These are phyloP conservation scores for Phainopepla nitens DNA, from an alignment of 2,113 vertebrate genomes.

Conservation along the genomic window DNA sequence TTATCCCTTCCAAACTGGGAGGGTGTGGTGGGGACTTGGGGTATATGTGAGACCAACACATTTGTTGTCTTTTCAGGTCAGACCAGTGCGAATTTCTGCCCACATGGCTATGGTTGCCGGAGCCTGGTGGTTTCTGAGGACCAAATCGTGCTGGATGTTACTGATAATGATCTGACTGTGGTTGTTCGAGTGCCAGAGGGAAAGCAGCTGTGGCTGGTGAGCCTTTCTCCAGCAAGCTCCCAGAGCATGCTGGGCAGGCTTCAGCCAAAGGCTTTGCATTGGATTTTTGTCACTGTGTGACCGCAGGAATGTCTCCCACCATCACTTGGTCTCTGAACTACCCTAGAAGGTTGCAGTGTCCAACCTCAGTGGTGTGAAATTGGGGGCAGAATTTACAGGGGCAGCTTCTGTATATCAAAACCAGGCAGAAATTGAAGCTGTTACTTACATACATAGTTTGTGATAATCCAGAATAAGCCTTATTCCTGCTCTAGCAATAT, in stretches of 20 bases:
- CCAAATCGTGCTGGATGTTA: slow-evolving; percentile 86
- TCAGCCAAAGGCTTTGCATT: not conserved
- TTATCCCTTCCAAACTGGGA: not conserved
- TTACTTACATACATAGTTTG: not conserved
- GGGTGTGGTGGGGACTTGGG: not conserved
- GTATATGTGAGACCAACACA: fast-evolving
- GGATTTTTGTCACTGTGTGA: not conserved
- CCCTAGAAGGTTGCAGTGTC: not conserved
- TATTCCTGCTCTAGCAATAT: not conserved
- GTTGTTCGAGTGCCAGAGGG: slow-evolving; percentile 84
- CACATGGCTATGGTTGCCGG: slow-evolving; percentile 89
- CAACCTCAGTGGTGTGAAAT: not conserved
- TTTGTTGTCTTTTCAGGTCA: slow-evolving; percentile 75
- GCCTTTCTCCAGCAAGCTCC: not conserved
- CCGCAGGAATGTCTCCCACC: not conserved
- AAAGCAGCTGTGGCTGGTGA: slow-evolving; percentile 91
- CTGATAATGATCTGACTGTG: slow-evolving; percentile 83
- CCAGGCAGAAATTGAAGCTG: not conserved
- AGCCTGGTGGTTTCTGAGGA: slow-evolving; percentile 85
- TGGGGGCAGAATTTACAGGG: not conserved
- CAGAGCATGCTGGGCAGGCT: not conserved
- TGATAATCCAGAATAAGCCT: not conserved
- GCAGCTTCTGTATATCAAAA: not conserved
- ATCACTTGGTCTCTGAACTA: not conserved
- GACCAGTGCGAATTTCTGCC: slow-evolving; percentile 87